These are phyloP conservation scores for Venustoraphidia nigricollis DNA, from an alignment of 2,888 invertebrate genomes.

Conservation along the genomic window DNA sequence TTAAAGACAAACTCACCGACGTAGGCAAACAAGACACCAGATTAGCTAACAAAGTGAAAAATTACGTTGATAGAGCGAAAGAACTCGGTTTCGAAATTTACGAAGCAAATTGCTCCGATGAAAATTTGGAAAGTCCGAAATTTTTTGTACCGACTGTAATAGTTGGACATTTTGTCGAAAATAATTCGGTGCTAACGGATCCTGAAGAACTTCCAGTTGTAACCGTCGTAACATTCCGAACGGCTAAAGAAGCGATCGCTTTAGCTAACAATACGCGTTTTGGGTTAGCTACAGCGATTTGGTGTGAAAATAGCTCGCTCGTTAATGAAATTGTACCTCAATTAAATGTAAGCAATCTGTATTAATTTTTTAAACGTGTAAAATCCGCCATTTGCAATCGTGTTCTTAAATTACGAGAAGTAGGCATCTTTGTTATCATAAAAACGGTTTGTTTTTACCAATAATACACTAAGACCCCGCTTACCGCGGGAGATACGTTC, in stretches of 20 bases:
- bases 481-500: no score
- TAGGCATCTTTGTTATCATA: no score
- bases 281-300: slow-evolving; percentile 34
- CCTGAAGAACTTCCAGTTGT: slow-evolving; percentile 21
- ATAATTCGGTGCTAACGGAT: slow-evolving; percentile 22
- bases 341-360: slow-evolving; percentile 23
- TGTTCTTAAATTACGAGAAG: neutral
- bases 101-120: slow-evolving; percentile 8
- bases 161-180: slow-evolving; percentile 24
- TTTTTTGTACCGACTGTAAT: slow-evolving; percentile 23
- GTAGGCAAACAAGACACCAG: slow-evolving; percentile 26
- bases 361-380: neutral
- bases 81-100: slow-evolving; percentile 18
- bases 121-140: slow-evolving; percentile 4
- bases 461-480: no score
- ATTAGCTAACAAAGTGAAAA: slow-evolving; percentile 17
- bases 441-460: no score
- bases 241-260: slow-evolving; percentile 35
- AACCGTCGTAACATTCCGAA: slow-evolving; percentile 32
- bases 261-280: slow-evolving; percentile 35
- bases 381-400: slow-evolving; percentile 5
- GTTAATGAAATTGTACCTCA: slow-evolving; percentile 34
- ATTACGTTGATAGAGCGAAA: slow-evolving; percentile 15
- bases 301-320: slow-evolving; percentile 36
- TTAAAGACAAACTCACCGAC: slow-evolving; percentile 29